phyloP scores from a whole-genome alignment of 1,140 invertebrate species.

The Hylyphantes graminicola region DNA sequence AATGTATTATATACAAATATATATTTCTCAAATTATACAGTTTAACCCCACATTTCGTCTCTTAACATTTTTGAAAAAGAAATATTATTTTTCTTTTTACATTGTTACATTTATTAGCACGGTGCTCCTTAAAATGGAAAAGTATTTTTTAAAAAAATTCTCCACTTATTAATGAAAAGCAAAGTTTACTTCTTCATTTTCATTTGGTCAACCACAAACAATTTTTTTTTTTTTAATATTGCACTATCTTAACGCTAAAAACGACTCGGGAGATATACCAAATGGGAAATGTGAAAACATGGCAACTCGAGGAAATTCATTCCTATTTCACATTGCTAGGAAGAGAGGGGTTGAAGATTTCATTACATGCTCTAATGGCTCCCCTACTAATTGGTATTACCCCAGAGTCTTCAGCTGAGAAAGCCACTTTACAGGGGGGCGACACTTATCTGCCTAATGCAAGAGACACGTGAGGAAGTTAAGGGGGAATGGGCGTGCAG shows the following conservation, averaged over 20 bases:
- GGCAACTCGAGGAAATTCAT: not conserved
- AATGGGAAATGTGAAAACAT: not conserved
- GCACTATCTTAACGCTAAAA: no score
- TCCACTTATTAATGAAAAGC: no score
- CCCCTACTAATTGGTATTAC: constrained; percentile 24
- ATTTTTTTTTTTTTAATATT: no score
- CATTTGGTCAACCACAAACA: not conserved
- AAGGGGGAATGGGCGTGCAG: no score
- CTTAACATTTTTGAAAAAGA: no score
- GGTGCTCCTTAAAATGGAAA: no score
- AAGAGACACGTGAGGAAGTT: constrained; percentile 13
- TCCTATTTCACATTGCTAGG: not conserved
- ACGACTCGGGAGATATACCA: not conserved
- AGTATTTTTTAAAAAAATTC: no score
- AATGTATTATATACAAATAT: no score
- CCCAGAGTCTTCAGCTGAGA: constrained; percentile 9
- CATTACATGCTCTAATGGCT: constrained; percentile 40
- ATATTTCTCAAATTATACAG: no score
- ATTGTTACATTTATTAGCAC: no score
- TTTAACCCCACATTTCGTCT: no score
- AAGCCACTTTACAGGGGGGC: constrained; percentile 5
- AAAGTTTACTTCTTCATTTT: not conserved
- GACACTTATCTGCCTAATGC: constrained; percentile 25
- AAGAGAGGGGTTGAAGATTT: not conserved
- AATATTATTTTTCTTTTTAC: no score